phyloP scores from a whole-genome alignment of 2,113 vertebrate genomes.

The Regulus satrapa region DNA sequence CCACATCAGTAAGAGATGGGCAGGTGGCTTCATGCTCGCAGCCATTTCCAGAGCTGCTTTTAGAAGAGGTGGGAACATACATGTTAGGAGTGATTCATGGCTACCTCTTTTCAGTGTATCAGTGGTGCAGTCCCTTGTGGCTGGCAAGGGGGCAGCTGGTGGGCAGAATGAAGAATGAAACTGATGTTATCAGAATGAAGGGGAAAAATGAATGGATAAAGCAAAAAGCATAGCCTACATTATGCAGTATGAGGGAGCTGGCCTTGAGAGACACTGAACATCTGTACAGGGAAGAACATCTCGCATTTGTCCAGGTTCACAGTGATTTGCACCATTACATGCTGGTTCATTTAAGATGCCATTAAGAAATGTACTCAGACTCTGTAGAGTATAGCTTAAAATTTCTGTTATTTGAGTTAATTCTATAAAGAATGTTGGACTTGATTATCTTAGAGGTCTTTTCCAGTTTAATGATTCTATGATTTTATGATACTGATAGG shows the following conservation, averaged over 20 bases:
- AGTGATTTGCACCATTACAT: not conserved
- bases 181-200: not conserved
- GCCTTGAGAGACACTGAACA: not conserved
- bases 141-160: not conserved
- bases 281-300: not conserved
- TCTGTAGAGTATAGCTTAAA: not conserved
- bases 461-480: not conserved
- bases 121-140: not conserved
- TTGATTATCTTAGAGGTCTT: not conserved
- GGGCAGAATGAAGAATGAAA: not conserved
- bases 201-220: not conserved
- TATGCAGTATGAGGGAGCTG: not conserved
- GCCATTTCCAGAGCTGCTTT: not conserved
- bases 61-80: not conserved
- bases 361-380: not conserved
- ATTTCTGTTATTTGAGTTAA: not conserved
- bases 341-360: not conserved
- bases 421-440: not conserved
- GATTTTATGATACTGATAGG: not conserved
- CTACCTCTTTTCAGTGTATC: not conserved
- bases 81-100: not conserved
- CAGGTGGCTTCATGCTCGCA: not conserved
- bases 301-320: not conserved
- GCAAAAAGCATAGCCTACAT: not conserved
- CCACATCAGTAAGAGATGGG: fast-evolving